These are phyloP conservation scores for Huso huso DNA, from an alignment of 2,797 vertebrate genomes.

Conservation along the genomic window DNA sequence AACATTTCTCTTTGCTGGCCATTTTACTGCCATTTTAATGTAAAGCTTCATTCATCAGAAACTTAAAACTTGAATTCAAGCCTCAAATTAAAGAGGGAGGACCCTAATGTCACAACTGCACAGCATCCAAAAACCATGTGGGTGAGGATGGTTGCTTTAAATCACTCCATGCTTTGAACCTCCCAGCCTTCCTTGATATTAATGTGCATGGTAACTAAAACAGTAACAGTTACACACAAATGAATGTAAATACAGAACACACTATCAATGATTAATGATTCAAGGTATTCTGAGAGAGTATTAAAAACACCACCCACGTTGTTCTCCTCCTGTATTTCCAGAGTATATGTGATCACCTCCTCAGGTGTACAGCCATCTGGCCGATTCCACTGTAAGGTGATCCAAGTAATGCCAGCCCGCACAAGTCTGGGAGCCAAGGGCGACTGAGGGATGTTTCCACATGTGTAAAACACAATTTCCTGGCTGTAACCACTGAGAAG, in stretches of 20 bases:
- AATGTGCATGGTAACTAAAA: not conserved
- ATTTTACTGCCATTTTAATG: no score
- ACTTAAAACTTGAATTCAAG: no score
- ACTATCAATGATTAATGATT: no score
- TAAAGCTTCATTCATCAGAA: no score
- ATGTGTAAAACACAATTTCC: slow-evolving; percentile 89
- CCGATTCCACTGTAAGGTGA: slow-evolving; percentile 85
- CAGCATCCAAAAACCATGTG: no score
- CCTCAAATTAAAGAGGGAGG: no score
- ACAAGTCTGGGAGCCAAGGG: slow-evolving; percentile 83
- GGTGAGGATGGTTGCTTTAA: no score
- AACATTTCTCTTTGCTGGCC: no score
- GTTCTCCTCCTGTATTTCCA: slow-evolving; percentile 94
- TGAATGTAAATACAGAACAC: not conserved
- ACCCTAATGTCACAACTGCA: no score
- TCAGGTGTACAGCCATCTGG: slow-evolving; percentile 80
- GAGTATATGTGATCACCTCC: slow-evolving; percentile 82
- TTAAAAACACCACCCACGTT: slow-evolving; percentile 53
- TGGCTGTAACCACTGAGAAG: slow-evolving; percentile 80
- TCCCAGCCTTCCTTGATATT: no score
- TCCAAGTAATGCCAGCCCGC: slow-evolving; percentile 84
- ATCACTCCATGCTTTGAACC: no score
- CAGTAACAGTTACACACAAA: no score
- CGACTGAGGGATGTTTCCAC: slow-evolving; percentile 83
- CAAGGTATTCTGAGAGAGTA: not conserved